Percentiles rank a stretch among this genome's conserved stretches.
phyloP scores from a whole-genome alignment of 2,888 invertebrate genomes.

The Endotricha flammealis region DNA sequence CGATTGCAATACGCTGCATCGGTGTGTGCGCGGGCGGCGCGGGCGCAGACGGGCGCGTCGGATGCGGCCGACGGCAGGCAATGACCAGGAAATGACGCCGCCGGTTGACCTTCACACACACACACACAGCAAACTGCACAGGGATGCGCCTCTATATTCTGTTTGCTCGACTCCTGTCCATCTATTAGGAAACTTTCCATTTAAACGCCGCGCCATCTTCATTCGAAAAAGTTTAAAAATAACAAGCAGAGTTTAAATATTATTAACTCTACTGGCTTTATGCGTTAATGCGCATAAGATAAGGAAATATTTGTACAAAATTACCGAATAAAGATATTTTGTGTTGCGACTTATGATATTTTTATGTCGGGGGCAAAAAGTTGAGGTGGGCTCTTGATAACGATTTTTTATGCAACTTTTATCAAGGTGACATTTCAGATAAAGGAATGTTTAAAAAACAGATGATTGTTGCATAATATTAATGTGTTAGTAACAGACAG shows the following conservation, averaged over 20 bases:
- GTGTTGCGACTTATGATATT: slow-evolving; percentile 1
- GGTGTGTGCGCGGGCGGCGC: slow-evolving; percentile 25
- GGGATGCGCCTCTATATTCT: slow-evolving; percentile 15
- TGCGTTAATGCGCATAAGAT: neutral
- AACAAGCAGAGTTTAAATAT: too few species aligned
- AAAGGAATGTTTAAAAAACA: slow-evolving; percentile 9
- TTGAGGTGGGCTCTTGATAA: slow-evolving; percentile 34
- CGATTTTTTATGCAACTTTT: slow-evolving; percentile 37
- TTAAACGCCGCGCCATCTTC: too few species aligned
- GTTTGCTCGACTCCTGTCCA: slow-evolving; percentile 9
- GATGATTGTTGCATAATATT: slow-evolving; percentile 5
- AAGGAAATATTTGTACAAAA: neutral
- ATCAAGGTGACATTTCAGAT: slow-evolving; percentile 51
- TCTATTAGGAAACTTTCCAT: slow-evolving; percentile 17
- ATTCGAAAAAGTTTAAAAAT: too few species aligned
- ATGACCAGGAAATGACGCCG: slow-evolving; percentile 78
- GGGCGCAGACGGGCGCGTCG: slow-evolving; percentile 38
- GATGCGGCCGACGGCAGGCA: slow-evolving; percentile 56
- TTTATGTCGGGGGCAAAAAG: slow-evolving; percentile 26
- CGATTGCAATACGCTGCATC: slow-evolving; percentile 20
- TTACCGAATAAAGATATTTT: slow-evolving; percentile 8
- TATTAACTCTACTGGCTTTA: too few species aligned
- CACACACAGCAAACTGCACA: slow-evolving; percentile 10
- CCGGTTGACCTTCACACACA: slow-evolving; percentile 62
- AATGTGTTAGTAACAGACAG: neutral